Evolutionary conservation across 1,140 invertebrate species (phyloP).

Genomic region (Cardiocondyla obscurior): DNA sequence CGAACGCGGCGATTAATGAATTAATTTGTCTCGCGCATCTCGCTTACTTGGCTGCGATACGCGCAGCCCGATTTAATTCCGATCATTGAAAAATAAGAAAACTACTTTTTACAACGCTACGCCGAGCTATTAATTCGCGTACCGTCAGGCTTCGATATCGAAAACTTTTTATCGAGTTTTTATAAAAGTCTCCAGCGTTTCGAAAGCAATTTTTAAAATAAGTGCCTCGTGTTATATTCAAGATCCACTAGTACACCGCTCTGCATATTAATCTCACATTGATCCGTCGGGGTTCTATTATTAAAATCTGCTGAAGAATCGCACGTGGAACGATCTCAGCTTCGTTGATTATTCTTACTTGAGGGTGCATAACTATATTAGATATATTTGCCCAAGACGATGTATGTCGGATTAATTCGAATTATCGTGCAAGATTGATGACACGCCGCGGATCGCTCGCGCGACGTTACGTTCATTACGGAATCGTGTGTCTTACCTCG

Average conservation of each 20-base stretch:
- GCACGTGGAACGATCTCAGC: background rate
- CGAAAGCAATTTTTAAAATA: constrained; percentile 7
- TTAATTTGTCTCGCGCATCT: no score
- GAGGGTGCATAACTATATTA: background rate
- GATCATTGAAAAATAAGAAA: background rate
- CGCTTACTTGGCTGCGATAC: no score
- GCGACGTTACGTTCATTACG: background rate
- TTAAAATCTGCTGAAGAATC: constrained; percentile 26
- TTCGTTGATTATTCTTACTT: constrained; percentile 10
- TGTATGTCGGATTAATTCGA: constrained; percentile 17
- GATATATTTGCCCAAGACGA: constrained; percentile 27
- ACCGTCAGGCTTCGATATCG: background rate
- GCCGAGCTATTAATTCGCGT: background rate
- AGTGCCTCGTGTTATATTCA: constrained; percentile 16
- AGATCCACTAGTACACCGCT: background rate
- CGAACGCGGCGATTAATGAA: no score
- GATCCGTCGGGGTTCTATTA: constrained; percentile 39
- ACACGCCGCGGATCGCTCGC: background rate
- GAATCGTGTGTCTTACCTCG: background rate
- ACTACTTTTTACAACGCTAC: background rate
- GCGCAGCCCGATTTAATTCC: background rate
- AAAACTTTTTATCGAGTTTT: background rate
- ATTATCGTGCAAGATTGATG: constrained; percentile 36
- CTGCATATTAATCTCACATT: constrained; percentile 37
- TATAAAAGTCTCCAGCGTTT: background rate